These are phyloP conservation scores for Danio albolineatus DNA, from an alignment of 2,797 vertebrate species.

Conservation along the genomic window DNA sequence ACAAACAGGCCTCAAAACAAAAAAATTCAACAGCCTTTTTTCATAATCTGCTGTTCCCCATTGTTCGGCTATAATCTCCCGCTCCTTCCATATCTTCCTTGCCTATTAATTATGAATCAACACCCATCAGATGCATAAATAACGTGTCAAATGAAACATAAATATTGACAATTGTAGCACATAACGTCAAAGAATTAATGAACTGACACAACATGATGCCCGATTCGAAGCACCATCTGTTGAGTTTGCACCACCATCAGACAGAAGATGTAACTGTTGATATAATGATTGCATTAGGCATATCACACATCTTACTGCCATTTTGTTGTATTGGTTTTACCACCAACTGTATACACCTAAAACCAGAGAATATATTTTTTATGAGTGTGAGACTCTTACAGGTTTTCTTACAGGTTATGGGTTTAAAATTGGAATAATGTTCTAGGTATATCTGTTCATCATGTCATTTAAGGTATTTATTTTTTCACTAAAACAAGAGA, in stretches of 20 bases:
- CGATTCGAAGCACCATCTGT: slow-evolving; percentile 30
- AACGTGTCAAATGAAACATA: slow-evolving; percentile 10
- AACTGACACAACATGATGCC: slow-evolving; percentile 6
- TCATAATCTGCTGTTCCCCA: background rate
- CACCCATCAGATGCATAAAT: slow-evolving; percentile 14
- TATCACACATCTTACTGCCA: background rate
- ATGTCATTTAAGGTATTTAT: too few species aligned
- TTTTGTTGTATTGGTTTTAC: background rate
- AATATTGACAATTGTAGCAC: slow-evolving; percentile 23
- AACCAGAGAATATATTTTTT: background rate
- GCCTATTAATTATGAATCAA: background rate
- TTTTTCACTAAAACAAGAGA: too few species aligned
- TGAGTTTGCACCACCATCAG: slow-evolving; percentile 15
- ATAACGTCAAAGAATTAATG: slow-evolving; percentile 12
- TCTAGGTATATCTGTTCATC: too few species aligned
- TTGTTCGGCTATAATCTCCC: background rate
- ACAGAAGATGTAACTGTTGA: slow-evolving; percentile 1
- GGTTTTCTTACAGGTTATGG: too few species aligned
- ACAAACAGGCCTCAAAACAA: background rate
- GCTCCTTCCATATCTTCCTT: background rate
- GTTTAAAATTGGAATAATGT: too few species aligned
- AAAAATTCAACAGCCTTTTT: background rate
- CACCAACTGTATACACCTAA: background rate
- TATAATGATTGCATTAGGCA: background rate
- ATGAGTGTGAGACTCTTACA: too few species aligned